Conservation (phyloP, 2,113 vertebrate genomes). For the Camelus bactrianus region DNA sequence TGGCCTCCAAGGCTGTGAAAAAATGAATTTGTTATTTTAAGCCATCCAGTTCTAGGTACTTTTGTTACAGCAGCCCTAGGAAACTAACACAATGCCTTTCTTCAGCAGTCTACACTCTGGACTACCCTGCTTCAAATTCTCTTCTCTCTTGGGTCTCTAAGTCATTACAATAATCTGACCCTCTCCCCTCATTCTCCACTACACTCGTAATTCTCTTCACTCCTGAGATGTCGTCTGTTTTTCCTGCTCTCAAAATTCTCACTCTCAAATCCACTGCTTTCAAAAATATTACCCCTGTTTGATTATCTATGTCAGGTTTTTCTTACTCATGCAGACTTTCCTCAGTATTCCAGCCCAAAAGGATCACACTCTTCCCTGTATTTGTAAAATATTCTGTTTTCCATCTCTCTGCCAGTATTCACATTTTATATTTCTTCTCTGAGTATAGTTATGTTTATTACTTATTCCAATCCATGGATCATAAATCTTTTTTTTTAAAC, state of each 20-base stretch:
- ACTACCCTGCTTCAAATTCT: not conserved
- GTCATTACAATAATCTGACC: not conserved
- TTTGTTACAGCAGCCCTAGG: not conserved
- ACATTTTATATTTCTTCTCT: slow-evolving; percentile 15
- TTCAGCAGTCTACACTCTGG: not conserved
- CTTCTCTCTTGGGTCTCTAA: not conserved
- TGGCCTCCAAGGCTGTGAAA: not conserved
- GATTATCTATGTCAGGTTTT: not conserved
- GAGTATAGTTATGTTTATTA: slow-evolving; percentile 2
- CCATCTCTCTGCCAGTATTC: not conserved
- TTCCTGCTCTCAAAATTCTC: not conserved
- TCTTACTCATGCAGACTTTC: not conserved
- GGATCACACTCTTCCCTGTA: not conserved
- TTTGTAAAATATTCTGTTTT: slow-evolving; percentile 11
- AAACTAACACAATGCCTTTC: not conserved
- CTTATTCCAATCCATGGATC: not conserved
- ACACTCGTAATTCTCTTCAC: not conserved
- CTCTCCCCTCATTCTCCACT: not conserved
- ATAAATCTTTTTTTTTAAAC: not conserved
- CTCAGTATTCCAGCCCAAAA: not conserved
- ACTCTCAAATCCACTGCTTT: not conserved
- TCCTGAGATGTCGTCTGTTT: not conserved
- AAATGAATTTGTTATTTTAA: not conserved
- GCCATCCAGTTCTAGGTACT: not conserved
- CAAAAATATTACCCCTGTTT: not conserved